phyloP scores from a whole-genome alignment of 2,113 vertebrate species.

The cat (Felis catus) region F.catus_Fca126_mat1.0 CM031412.1:64584001-64584500 shows the following conservation, averaged over 20 bases:
- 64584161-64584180: not conserved
- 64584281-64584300: not conserved
- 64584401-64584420: conserved; percentile 67
- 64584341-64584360: conserved; percentile 15
- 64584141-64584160: not conserved
- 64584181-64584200: not conserved
- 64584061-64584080: not conserved
- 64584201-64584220: not conserved
- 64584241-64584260: not conserved
- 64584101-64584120: not conserved
- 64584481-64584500: conserved; percentile 22
- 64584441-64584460: not conserved
- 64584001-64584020: not conserved
- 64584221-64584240: not conserved
- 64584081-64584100: not conserved
- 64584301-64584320: not conserved
- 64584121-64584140: not conserved
- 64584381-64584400: conserved; percentile 49
- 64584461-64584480: not conserved
- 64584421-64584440: conserved; percentile 56
- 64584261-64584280: not conserved
- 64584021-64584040: not conserved
- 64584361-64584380: conserved; percentile 58
- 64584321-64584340: not conserved
- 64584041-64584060: not conserved